Percentiles rank a stretch among this genome's conserved stretches.
These are phyloP conservation scores for Vanessa cardui DNA, from an alignment of 2,888 invertebrate genomes.

Conservation along the genomic window DNA sequence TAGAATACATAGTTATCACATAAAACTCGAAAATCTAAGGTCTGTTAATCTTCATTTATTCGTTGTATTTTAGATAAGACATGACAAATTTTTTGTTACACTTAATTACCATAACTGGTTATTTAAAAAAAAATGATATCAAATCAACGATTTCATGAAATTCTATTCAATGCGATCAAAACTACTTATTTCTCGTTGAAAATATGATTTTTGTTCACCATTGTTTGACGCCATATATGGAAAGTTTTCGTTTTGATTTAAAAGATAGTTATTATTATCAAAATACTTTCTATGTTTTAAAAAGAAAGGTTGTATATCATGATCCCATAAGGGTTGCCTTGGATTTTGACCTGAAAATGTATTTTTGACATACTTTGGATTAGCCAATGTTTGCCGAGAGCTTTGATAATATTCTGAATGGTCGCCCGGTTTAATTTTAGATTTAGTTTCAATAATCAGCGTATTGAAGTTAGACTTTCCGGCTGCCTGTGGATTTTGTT, in stretches of 20 bases:
- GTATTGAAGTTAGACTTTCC: conserved; percentile 11
- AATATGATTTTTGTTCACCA: conserved; percentile 53
- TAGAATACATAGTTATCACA: no score
- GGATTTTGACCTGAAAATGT: conserved; percentile 11
- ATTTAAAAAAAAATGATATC: no score
- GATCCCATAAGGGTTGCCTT: conserved; percentile 15
- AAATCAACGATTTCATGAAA: not conserved
- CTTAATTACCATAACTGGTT: not conserved
- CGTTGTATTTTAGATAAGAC: no score
- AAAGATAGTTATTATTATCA: conserved; percentile 21
- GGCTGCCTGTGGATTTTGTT: conserved; percentile 12
- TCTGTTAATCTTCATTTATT: no score
- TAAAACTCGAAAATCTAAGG: no score
- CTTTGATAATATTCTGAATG: conserved; percentile 7
- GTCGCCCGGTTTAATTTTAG: conserved; percentile 13
- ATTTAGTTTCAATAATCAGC: conserved; percentile 7
- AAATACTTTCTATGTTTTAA: conserved; percentile 38
- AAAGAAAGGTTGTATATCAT: conserved; percentile 28
- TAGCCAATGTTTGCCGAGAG: conserved; percentile 6
- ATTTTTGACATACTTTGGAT: conserved; percentile 6
- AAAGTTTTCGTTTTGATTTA: conserved; percentile 23
- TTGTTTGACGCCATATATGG: conserved; percentile 18
- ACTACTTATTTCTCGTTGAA: conserved; percentile 57
- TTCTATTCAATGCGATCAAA: conserved; percentile 56
- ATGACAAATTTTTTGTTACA: no score